Base-by-base conservation (phyloP, 2,888 invertebrate species). In the Drosophila ustulata region DNA sequence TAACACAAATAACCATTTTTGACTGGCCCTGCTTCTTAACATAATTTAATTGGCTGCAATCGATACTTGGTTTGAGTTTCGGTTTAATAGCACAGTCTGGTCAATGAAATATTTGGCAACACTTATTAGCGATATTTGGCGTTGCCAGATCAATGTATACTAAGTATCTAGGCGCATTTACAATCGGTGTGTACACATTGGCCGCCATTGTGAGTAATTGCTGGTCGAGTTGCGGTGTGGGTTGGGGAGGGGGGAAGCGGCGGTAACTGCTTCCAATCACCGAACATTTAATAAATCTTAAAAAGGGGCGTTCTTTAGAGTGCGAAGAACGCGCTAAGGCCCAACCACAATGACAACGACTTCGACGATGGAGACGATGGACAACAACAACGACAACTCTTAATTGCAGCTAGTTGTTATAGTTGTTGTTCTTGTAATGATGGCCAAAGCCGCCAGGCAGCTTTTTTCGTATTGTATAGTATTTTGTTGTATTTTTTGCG, bases 211-310 rank as follows among this genome's bases (percentile, higher is more conserved):
- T 2, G 18, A 18, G 18, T 18, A 18, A 18, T 18, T 18, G 18
- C 18, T 18, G 18, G 18, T 18, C 18, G 18, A 18, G 18, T 18
- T 30, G 30, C 6, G 30, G 1, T 30, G 30, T 30, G 30, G 18
- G 18, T 18, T 18, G 18, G 18, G 18, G 30, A 8, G 3, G 8
- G 30, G 8, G 30, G 8, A 32, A 32, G 71, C 46, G 50, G 47
- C 56, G 61, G 28, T 74, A 69, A 70, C 62, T 66, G 49, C 71
- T 70, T 78, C 78, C 85, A 81, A 82, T 81, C 82, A 55, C 79
- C 70, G 72, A 75, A 82, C 79, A 81, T 81, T 84, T 78, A 78
- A 82, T 82, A 82, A 85, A 82, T 78, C 77, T 78, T 75, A 37
- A 41, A 71, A 72, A 81, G 79, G 85, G 85, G 70, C 82, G 82